phyloP scores from a whole-genome alignment of 2,113 vertebrate genomes.

The Oreamnos americanus region DNA sequence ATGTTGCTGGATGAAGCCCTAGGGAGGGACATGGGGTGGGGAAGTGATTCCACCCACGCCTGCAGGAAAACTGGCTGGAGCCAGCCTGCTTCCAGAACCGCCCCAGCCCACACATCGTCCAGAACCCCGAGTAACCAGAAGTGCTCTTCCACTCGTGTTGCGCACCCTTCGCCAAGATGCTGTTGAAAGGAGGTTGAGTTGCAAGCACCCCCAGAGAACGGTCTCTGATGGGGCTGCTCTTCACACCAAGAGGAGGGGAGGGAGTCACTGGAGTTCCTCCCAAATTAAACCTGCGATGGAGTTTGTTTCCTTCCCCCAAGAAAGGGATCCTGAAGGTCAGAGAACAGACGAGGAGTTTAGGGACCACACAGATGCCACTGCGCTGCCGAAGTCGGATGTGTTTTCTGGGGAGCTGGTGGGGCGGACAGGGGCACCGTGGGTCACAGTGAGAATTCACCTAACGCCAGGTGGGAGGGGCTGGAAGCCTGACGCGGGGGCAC shows the following conservation, averaged over 20 bases:
- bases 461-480: rapidly evolving
- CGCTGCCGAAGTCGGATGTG: neutral
- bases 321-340: neutral
- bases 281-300: neutral
- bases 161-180: neutral
- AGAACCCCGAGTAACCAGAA: neutral
- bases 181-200: neutral
- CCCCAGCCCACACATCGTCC: neutral
- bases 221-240: neutral
- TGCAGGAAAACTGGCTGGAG: neutral
- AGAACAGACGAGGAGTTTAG: too few relatives aligned
- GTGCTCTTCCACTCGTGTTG: rapidly evolving
- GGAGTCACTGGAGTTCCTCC: rapidly evolving
- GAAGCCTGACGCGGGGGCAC: neutral
- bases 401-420: too few relatives aligned
- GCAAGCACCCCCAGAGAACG: neutral
- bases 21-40: neutral
- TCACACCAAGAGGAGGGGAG: neutral
- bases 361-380: neutral
- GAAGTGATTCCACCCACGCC: rapidly evolving
- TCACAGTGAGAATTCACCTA: neutral
- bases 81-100: neutral
- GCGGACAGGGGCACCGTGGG: rapidly evolving
- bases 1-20: neutral
- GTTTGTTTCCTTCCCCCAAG: neutral